Evolutionary conservation across 2,797 vertebrate genomes (phyloP), one percentile per base, ranked within the genome.

Genomic region (Acrocephalus scirpaceus): DNA sequence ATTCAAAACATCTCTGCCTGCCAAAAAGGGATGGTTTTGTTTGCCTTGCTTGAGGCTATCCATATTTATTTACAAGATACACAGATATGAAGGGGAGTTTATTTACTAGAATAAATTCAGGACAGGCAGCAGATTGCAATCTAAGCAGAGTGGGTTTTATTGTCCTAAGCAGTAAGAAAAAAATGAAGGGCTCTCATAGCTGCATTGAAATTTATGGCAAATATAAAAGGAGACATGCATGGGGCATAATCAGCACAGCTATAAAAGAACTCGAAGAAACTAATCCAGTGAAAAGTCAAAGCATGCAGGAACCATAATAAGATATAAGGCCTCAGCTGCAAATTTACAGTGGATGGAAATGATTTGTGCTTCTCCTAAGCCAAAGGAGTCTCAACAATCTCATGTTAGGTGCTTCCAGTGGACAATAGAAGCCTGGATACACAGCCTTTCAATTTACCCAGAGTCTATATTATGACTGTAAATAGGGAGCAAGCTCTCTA

Each of bases 51-150:
- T 64, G 34, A 89, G 62, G 81, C 71, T 70, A 62, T 64, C 67
- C 72, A 87, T 50, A 92, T 92, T 92, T 88, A 88, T 94, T 92
- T 89, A 91, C 78, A 92, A 91, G 53, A 89, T 60, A 89, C 57
- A 87, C 20, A 94, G 65, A 57, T 32, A 85, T 45, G 56, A 95
- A 89, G 45, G 15, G 15, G 13, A 85, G 19, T 62, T 82, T 87
- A 70, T 93, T 90, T 87, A 91, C 36, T 27, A 67, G 74, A 92
- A 79, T 62, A 76, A 84, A 85, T 40, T 91, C 74, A 71, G 48
- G 75, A 58, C 40, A 93, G 51, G n/a, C 30, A 81, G 30, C 32
- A 85, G 62, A 81, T 10, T 69, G 79, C 92, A 88, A 88, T 72
- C 29, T 89, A 58, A 50, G 20, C 51, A 80, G 20, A 75, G 16